Evolutionary conservation across 2,113 vertebrate genomes (phyloP).

Genomic region (Mormyrus iriodes): DNA sequence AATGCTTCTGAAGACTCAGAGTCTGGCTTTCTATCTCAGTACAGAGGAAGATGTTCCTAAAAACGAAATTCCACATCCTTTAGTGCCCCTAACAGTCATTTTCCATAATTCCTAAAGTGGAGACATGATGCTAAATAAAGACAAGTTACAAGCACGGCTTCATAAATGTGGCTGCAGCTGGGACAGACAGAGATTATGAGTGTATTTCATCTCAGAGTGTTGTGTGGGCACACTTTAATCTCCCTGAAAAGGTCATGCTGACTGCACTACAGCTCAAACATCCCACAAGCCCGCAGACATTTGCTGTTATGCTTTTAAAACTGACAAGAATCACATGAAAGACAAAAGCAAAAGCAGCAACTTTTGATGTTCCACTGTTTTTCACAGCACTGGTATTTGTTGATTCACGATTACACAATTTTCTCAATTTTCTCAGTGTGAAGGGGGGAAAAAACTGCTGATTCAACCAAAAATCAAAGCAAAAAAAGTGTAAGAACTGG

Average conservation of each 20-base stretch:
- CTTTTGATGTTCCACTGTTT: background rate
- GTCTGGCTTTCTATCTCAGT: background rate
- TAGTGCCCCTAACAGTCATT: background rate
- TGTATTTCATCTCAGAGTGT: background rate
- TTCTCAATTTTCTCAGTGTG: background rate
- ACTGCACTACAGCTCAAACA: background rate
- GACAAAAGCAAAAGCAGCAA: background rate
- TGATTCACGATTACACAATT: background rate
- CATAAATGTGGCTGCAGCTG: background rate
- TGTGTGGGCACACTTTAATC: background rate
- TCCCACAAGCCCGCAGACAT: background rate
- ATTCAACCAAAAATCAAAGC: background rate
- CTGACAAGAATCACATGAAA: background rate
- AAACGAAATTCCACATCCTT: background rate
- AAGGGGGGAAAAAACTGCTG: background rate
- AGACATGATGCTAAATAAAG: background rate
- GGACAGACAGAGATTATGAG: background rate
- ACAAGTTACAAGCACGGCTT: background rate
- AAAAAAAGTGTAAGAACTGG: background rate
- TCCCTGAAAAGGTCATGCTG: background rate
- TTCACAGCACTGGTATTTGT: background rate
- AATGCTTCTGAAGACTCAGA: background rate
- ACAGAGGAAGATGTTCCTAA: background rate
- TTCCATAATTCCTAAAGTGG: background rate
- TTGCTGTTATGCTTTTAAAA: background rate